A percentile compares a stretch with the other conserved stretches of the same genome.
phyloP scores from a whole-genome alignment of 2,888 invertebrate genomes.

The Cabera pusaria region DNA sequence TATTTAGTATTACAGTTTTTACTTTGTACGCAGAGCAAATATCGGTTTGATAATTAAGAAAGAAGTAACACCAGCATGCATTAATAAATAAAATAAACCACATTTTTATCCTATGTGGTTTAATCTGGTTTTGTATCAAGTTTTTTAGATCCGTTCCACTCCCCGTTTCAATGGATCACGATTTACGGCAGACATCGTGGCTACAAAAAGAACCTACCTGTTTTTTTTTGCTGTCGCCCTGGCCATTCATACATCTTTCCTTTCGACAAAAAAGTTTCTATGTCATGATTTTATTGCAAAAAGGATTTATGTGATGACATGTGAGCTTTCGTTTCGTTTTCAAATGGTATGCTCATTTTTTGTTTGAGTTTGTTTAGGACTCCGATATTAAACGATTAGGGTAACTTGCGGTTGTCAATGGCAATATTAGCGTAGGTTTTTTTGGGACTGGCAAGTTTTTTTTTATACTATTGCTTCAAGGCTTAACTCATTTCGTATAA shows the following conservation, averaged over 20 bases:
- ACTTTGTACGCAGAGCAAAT: no score
- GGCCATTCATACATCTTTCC: conserved; percentile 30
- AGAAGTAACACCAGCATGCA: no score
- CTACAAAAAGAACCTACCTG: conserved; percentile 62
- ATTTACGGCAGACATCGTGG: conserved; percentile 77
- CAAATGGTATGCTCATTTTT: conserved; percentile 18
- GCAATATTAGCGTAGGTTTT: conserved; percentile 6
- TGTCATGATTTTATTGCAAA: conserved; percentile 26
- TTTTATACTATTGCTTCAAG: no score
- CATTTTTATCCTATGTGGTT: no score
- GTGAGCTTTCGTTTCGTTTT: conserved; percentile 12
- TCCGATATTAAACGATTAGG: conserved; percentile 15
- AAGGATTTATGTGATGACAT: conserved; percentile 18
- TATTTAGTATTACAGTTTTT: no score
- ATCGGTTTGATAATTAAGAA: no score
- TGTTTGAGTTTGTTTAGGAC: conserved; percentile 21
- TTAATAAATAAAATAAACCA: no score
- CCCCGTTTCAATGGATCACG: conserved; percentile 60
- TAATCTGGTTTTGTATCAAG: no score
- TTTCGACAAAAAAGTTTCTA: conserved; percentile 29
- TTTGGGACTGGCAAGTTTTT: background rate
- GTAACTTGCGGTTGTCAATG: conserved; percentile 9
- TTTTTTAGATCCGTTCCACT: conserved; percentile 54
- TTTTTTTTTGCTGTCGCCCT: conserved; percentile 35
- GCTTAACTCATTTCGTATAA: no score